Base-by-base conservation (phyloP, 1,140 invertebrate genomes). In the Drosophila melanogaster region DNA sequence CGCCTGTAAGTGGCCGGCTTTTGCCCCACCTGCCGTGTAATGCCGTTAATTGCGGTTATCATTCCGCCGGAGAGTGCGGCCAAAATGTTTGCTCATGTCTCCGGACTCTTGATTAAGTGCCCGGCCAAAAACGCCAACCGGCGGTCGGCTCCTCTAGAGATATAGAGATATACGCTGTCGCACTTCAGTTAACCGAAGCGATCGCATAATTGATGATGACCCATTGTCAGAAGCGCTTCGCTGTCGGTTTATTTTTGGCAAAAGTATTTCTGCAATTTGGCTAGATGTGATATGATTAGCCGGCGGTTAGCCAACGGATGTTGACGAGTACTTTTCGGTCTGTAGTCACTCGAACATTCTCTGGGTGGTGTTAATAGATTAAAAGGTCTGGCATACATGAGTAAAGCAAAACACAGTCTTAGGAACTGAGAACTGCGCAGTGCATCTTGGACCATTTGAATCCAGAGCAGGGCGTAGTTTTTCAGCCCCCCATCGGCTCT, bases 1-100 rank as follows among this genome's bases (percentile, higher is more conserved):
- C 67, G 76, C 53, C 44, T 60, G 49, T 77, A 77, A 77, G 74
- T 70, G 56, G n/a, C 22, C 44, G 64, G 79, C 84, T 89, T 77
- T 59, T 69, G 37, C 65, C 51, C 38, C 60, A 60, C 47, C 55
- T 53, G 67, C 54, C 49, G 37, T 70, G 64, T 80, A 57, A 69
- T 61, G 65, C 70, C 41, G 38, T 62, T 77, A 89, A 89, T 89
- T 89, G 84, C 44, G 67, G 77, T 83, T 89, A 89, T 84, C 84
- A 78, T 66, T 51, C 17, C 15, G 33, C 12, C 26, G 19, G 43
- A 59, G 51, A 64, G 60, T 14, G 47, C 17, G 60, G 8, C 37
- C 26, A 19, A 89, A 83, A 84, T 89, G 85, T 89, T 89, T 89
- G 85, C 80, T 70, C 67, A 77, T 89, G 84, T 89, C 84, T 67